These are phyloP conservation scores for Drosophila macrospina DNA, from an alignment of 2,888 invertebrate species.

Conservation along the genomic window DNA sequence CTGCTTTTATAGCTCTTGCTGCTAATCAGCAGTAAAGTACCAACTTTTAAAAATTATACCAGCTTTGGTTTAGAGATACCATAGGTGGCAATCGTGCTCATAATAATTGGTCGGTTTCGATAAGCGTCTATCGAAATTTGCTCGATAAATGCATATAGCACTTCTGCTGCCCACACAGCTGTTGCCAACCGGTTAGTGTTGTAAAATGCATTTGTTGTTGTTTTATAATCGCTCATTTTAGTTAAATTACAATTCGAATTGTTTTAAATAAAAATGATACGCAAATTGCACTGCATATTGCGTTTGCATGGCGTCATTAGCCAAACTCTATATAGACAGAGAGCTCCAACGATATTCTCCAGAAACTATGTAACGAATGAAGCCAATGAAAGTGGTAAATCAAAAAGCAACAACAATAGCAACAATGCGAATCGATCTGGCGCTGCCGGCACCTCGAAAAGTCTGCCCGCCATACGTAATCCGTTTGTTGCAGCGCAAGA, in stretches of 20 bases:
- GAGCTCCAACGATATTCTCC: constrained; percentile 18
- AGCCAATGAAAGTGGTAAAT: constrained; percentile 12
- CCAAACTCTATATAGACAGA: constrained; percentile 32
- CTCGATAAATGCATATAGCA: constrained; percentile 15
- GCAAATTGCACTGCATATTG: constrained; percentile 54
- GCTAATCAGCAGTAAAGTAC: too few species aligned
- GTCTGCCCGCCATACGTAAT: constrained; percentile 78
- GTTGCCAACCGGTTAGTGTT: constrained; percentile 37
- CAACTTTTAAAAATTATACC: too few species aligned
- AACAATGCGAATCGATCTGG: constrained; percentile 32
- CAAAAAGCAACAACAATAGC: background rate
- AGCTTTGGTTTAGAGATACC: too few species aligned
- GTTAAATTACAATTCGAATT: constrained; percentile 30
- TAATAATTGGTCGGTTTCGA: background rate
- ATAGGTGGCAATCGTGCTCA: too few species aligned
- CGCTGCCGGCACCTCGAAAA: constrained; percentile 38
- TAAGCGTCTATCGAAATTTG: background rate
- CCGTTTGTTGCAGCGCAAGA: constrained; percentile 78
- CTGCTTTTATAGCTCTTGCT: too few species aligned
- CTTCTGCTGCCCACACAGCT: constrained; percentile 25
- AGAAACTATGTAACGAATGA: constrained; percentile 47
- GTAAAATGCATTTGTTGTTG: constrained; percentile 60
- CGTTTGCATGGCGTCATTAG: constrained; percentile 42
- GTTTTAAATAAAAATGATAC: constrained; percentile 68
- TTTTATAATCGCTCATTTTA: constrained; percentile 63